Base-by-base conservation (phyloP, 1,140 invertebrate genomes). In the Cylas formicarius region DNA sequence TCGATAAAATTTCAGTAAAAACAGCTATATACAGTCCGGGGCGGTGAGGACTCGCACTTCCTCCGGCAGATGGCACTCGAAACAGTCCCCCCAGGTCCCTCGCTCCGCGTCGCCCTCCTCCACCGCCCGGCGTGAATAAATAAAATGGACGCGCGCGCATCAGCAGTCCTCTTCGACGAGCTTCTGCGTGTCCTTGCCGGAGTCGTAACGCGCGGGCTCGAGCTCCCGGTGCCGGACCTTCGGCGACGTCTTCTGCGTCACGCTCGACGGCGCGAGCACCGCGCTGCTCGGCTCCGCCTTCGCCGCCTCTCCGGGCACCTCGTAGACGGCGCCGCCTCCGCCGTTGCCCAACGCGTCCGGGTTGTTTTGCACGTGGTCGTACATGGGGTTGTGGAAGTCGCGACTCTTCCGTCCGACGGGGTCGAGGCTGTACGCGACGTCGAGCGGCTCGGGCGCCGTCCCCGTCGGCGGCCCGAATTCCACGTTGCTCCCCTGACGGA, bases 351-450 rank as follows among this genome's bases (percentile, higher is more conserved):
- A 72, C 9, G 70, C 60, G 50, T 76, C 75, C 6, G 67, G 45
- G 59, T 64, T 68, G 46, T 71, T 69, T 44, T 76, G 76, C 7
- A 86, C 79, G 1, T 78, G 90, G 59, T 96, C 91, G 65, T 94
- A 97, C 89, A 97, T 93, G 7, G 92, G 92, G 71, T 95, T 96
- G 58, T 83, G 86, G 69, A 96, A 95, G 67, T 96, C 90, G 36
- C 90, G 75, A 35, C 81, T 82, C 64, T 88, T 88, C 45, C 69
- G 71, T 48, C 74, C 73, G 20, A 84, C 73, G 32, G 85, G 80
- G 28, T 77, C 76, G 35, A 88, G 67, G 54, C 78, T 82, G 63
- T 87, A 89, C 26, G 85, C 84, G 19, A 81, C 81, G 57, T 90
- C 84, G 48, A 82, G 52, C 9, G 62, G 62, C 13, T 69, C 66